These are phyloP conservation scores for Procavia capensis DNA, from an alignment of 2,113 vertebrate genomes.

Conservation along the genomic window DNA sequence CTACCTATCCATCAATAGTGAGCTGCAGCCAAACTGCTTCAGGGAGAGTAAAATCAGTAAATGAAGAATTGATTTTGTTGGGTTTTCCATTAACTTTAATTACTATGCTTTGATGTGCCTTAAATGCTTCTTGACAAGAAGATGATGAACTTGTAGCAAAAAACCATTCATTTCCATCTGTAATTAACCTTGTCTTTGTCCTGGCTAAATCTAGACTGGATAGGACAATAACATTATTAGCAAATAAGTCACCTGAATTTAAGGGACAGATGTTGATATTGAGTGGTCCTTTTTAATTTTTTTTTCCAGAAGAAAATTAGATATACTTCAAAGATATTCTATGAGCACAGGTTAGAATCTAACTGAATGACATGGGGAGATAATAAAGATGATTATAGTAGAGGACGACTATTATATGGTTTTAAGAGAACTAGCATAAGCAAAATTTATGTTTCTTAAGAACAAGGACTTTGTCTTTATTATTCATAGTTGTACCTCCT, in stretches of 20 bases:
- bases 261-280: neutral
- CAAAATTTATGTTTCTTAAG: neutral
- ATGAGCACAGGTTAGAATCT: neutral
- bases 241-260: neutral
- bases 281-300: neutral
- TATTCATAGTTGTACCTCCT: neutral
- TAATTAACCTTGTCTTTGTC: constrained; percentile 51
- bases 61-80: constrained; percentile 67
- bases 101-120: constrained; percentile 42
- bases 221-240: neutral
- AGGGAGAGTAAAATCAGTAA: constrained; percentile 39
- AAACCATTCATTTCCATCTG: constrained; percentile 7
- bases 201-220: neutral
- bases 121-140: constrained; percentile 45
- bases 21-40: constrained; percentile 45
- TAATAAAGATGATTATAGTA: neutral
- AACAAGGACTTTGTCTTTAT: neutral
- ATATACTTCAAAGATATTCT: neutral
- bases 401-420: neutral
- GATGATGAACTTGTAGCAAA: neutral
- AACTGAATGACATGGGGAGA: neutral
- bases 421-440: neutral
- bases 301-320: neutral
- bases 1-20: neutral
- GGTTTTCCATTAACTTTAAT: constrained; percentile 60